Evolutionary conservation across 2,797 vertebrate genomes (phyloP), one percentile per base, ranked within the genome.

Genomic region (Trachurus trachurus): DNA sequence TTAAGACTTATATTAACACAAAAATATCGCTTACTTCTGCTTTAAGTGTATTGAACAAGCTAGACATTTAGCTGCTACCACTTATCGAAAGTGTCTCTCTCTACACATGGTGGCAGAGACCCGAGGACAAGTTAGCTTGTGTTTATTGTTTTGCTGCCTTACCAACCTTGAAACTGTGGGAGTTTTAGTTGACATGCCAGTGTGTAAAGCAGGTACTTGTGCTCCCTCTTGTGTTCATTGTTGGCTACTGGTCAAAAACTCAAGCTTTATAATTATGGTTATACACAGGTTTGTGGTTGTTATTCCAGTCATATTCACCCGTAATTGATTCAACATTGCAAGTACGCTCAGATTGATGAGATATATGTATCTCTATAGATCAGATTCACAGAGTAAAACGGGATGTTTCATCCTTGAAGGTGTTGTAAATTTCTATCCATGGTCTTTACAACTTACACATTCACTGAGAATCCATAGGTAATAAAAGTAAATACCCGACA

Each of bases 221-320:
- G 69, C 84, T 10, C 88, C 81, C 84, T 74, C 88, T 84, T 63
- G 86, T 90, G 88, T 74, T 83, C 76, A 86, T 59, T 74, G 5
- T 40, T 47, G 15, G 56, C 10, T 60, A 63, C 59, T 74, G 52
- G 53, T 63, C 2, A 58, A 60, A 26, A 37, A 50, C n/a, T 21
- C 21, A 21, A 50, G 5, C 50, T 53, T 53, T 12, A 6, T 26
- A 11, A 22, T 21, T 22, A 52, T 52, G 9, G n/a, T 42, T 22
- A 53, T 19, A 44, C 37, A 15, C 3, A 26, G 12, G 13, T 26
- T 26, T 31, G 3, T 22, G 21, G 3, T 15, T 45, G 50, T 66
- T 45, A 21, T 50, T 31, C 16, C 4, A 50, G 16, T 65, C 11
- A 59, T 74, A 19, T 60, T 12, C 1, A 39, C 19, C 10, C 9